Evolutionary conservation across 1,140 invertebrate genomes (phyloP).

Genomic region (Plutomurus gul): DNA sequence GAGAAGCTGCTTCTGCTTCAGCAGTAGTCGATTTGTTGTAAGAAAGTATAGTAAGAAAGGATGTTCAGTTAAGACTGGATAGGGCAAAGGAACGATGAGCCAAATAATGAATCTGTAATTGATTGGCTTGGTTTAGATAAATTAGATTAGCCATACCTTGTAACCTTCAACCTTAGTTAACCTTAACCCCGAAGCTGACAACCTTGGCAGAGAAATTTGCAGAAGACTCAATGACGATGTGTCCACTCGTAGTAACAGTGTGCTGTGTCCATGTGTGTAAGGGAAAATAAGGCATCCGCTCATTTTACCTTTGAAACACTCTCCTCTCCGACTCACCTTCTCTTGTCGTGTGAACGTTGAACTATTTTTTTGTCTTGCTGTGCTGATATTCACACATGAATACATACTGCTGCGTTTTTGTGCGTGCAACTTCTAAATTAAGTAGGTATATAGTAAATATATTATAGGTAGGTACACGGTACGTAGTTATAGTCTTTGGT

Average conservation of each 20-base stretch:
- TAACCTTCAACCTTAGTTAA: slow-evolving; percentile 14
- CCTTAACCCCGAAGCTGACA: background rate
- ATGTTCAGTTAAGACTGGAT: too few species aligned
- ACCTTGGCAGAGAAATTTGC: background rate
- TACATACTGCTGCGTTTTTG: background rate
- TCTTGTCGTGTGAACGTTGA: background rate
- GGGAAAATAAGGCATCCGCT: too few species aligned
- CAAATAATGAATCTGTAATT: background rate
- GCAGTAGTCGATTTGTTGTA: too few species aligned
- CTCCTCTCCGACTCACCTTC: background rate
- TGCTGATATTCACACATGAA: background rate
- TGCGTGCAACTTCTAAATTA: background rate
- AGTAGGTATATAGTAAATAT: too few species aligned
- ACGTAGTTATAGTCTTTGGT: too few species aligned
- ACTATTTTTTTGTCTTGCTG: background rate
- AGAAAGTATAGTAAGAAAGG: too few species aligned
- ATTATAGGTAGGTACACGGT: too few species aligned
- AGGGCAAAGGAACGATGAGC: too few species aligned
- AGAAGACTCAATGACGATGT: background rate
- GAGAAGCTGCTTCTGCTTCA: too few species aligned
- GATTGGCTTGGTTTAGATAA: background rate
- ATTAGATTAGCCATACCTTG: background rate
- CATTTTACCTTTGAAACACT: background rate
- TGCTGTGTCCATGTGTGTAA: background rate
- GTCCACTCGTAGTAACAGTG: too few species aligned